Percentiles rank a stretch among this genome's conserved stretches.
These are phyloP conservation scores for Callimorpha dominula DNA, from an alignment of 2,888 invertebrate species.

Conservation along the genomic window DNA sequence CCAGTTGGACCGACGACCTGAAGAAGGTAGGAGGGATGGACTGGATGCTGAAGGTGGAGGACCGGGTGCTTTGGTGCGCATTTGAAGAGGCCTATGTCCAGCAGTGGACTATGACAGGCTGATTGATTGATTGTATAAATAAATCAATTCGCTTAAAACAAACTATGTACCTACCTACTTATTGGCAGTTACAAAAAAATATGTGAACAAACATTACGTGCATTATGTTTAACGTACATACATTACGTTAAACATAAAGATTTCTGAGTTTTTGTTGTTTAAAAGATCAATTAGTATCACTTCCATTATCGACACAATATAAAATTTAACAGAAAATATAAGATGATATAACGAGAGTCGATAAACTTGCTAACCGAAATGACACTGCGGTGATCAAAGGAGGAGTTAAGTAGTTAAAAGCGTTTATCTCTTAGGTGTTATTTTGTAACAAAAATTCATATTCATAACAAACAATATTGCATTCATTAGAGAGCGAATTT, in stretches of 20 bases:
- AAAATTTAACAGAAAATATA: neutral
- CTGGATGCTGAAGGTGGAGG: no score
- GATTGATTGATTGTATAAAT: no score
- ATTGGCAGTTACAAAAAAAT: neutral
- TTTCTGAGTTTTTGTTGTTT: neutral
- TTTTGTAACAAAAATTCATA: neutral
- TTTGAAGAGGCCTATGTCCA: no score
- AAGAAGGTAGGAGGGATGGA: no score
- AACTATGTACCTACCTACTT: neutral
- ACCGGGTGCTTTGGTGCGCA: no score
- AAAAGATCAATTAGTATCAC: neutral
- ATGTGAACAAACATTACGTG: neutral
- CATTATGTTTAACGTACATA: no score
- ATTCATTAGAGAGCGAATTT: neutral
- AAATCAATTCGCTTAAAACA: neutral
- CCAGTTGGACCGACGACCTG: no score
- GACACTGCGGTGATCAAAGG: neutral
- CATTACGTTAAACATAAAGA: neutral
- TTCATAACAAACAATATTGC: neutral
- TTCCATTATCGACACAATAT: neutral
- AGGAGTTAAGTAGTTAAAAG: neutral
- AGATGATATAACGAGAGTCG: neutral
- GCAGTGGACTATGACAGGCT: no score
- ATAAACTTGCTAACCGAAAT: neutral
- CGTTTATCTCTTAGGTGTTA: neutral